Evolutionary conservation across 2,113 vertebrate genomes (phyloP).

Genomic region (Syngnathus floridae): DNA sequence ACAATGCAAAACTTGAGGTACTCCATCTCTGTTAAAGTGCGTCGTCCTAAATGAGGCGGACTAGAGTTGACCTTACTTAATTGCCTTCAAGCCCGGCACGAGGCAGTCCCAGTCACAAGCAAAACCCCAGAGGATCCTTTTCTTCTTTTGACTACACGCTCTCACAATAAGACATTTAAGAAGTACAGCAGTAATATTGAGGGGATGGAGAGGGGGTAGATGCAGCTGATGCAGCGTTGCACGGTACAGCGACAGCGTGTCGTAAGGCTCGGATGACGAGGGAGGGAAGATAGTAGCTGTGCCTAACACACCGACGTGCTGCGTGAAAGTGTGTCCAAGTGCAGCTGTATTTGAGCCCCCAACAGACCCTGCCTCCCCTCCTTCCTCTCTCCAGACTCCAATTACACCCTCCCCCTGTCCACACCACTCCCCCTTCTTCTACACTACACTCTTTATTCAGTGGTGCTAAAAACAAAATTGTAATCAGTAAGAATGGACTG

Average conservation of each 20-base stretch:
- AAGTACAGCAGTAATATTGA: neutral
- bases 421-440: conserved; percentile 16
- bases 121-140: conserved; percentile 18
- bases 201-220: too few relatives aligned
- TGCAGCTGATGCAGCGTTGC: conserved; percentile 21
- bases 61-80: conserved; percentile 14
- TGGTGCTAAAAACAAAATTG: neutral
- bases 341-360: conserved; percentile 59
- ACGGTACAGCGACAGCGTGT: conserved; percentile 9
- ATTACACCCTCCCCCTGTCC: conserved; percentile 11
- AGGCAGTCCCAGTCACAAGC: conserved; percentile 18
- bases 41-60: conserved; percentile 10
- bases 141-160: conserved; percentile 2
- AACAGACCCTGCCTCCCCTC: conserved; percentile 22
- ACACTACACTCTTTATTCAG: conserved; percentile 10
- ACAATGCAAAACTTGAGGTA: conserved; percentile 44
- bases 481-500: neutral
- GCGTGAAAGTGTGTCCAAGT: conserved; percentile 40
- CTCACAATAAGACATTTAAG: conserved; percentile 51
- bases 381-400: conserved; percentile 29
- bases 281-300: conserved; percentile 34
- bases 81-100: conserved; percentile 9
- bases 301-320: conserved; percentile 36
- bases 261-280: neutral
- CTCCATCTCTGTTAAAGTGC: conserved; percentile 40